phyloP scores from a whole-genome alignment of 2,797 vertebrate genomes.

The Oreochromis grahami region DNA sequence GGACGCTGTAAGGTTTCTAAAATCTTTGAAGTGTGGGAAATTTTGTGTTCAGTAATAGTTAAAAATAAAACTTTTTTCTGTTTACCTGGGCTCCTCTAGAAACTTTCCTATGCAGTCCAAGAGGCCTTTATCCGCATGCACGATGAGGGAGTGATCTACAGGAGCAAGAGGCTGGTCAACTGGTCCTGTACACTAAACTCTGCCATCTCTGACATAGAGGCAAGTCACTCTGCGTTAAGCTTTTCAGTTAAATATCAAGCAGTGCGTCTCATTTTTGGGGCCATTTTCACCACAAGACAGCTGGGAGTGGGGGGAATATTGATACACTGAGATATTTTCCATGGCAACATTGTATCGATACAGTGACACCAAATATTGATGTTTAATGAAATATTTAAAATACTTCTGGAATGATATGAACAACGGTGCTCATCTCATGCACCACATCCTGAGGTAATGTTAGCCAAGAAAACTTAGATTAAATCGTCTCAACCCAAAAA shows the following conservation, averaged over 20 bases:
- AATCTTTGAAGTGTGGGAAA: background rate
- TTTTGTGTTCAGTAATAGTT: background rate
- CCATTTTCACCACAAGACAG: background rate
- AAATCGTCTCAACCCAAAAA: background rate
- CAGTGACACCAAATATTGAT: background rate
- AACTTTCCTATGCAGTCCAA: conserved; percentile 86
- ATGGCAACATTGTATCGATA: background rate
- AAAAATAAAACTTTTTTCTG: background rate
- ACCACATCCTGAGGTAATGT: background rate
- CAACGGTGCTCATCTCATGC: background rate
- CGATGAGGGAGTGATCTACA: conserved; percentile 87
- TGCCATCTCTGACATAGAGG: conserved; percentile 91
- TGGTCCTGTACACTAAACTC: conserved; percentile 94
- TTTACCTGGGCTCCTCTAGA: conserved; percentile 58
- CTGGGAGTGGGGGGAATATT: background rate
- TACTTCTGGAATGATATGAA: background rate
- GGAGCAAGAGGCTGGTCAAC: conserved; percentile 92
- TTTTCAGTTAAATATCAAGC: too few species aligned
- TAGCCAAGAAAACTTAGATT: background rate
- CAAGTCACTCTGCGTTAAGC: conserved; percentile 8
- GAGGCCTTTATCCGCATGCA: conserved; percentile 90
- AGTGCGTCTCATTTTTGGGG: too few species aligned
- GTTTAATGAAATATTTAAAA: background rate
- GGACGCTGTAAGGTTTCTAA: conserved; percentile 78
- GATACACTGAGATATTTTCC: background rate